Conservation (phyloP, 2,113 vertebrate species). For the Phyllopteryx taeniolatus region DNA sequence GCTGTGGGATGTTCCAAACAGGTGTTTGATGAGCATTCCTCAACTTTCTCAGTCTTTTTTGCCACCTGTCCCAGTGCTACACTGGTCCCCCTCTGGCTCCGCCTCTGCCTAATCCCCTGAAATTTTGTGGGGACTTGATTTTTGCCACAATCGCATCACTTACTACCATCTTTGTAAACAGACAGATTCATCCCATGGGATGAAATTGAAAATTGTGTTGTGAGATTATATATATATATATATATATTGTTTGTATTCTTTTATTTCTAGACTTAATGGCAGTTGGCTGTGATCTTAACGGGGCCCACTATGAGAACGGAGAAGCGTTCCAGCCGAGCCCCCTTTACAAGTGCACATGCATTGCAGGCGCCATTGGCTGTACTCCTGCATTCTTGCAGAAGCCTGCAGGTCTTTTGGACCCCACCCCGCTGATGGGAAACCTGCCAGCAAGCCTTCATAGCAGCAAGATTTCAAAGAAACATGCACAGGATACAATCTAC, state of each 20-base stretch:
- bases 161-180: too few species aligned
- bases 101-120: too few species aligned
- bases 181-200: too few species aligned
- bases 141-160: too few species aligned
- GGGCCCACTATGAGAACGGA: slow-evolving; percentile 84
- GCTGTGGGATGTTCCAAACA: too few species aligned
- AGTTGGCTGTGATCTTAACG: slow-evolving; percentile 90
- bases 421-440: slow-evolving; percentile 55
- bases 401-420: slow-evolving; percentile 63
- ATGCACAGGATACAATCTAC: slow-evolving; percentile 75
- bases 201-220: too few species aligned
- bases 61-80: too few species aligned
- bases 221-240: too few species aligned
- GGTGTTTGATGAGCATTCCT: too few species aligned
- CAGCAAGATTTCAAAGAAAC: slow-evolving; percentile 60
- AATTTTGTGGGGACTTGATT: too few species aligned
- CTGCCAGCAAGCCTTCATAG: slow-evolving; percentile 63
- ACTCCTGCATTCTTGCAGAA: slow-evolving; percentile 82
- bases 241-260: background rate
- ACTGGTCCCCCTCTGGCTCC: too few species aligned
- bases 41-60: too few species aligned
- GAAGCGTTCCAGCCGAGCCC: slow-evolving; percentile 85
- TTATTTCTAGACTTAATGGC: slow-evolving; percentile 82
- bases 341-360: slow-evolving; percentile 88
- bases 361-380: slow-evolving; percentile 89